Conservation (phyloP, 2,888 invertebrate genomes). For the Cantharis rustica region DNA sequence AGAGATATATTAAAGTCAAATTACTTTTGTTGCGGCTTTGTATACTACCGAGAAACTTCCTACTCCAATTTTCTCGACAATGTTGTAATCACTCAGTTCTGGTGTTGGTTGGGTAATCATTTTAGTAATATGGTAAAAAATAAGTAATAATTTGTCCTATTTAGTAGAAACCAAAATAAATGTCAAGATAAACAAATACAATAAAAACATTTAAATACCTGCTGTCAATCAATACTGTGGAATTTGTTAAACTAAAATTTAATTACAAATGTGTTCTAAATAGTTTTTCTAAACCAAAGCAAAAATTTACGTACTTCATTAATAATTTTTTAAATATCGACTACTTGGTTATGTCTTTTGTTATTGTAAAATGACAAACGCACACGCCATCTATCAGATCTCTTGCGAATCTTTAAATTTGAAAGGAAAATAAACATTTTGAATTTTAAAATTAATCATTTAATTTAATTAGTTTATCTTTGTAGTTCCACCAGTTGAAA, state of each 20-base stretch:
- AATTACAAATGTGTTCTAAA: neutral
- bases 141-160: neutral
- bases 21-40: constrained; percentile 74
- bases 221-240: neutral
- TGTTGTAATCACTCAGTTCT: constrained; percentile 69
- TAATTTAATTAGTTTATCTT: neutral
- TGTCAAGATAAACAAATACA: neutral
- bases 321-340: neutral
- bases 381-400: neutral
- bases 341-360: neutral
- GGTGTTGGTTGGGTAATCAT: constrained; percentile 59
- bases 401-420: neutral
- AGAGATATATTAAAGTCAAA: constrained; percentile 23
- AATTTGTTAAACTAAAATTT: neutral
- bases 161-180: neutral
- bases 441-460: neutral
- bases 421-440: neutral
- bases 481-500: neutral
- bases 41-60: constrained; percentile 87
- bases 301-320: neutral
- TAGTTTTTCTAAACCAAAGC: neutral
- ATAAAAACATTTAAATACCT: neutral
- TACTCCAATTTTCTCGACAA: constrained; percentile 76
- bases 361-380: neutral
- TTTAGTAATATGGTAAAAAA: neutral